phyloP scores from a whole-genome alignment of 2,888 invertebrate species.

The Aspidapion aeneum region DNA sequence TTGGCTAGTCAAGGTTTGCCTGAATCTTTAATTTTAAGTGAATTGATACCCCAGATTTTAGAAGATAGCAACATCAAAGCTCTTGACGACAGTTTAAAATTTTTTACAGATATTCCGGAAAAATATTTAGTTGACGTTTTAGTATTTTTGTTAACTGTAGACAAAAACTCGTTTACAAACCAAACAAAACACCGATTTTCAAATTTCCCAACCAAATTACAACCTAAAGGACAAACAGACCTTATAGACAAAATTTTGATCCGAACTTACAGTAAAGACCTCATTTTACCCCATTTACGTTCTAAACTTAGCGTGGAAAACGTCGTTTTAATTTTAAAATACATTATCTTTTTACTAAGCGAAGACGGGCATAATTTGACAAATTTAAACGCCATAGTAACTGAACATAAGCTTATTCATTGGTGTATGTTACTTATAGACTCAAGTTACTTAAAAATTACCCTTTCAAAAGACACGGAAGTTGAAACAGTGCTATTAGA shows the following conservation, averaged over 20 bases:
- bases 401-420: slow-evolving; percentile 57
- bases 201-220: too few species aligned
- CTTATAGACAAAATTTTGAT: slow-evolving; percentile 48
- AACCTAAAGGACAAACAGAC: slow-evolving; percentile 49
- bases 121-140: too few species aligned
- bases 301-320: slow-evolving; percentile 49
- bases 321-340: slow-evolving; percentile 51
- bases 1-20: too few species aligned
- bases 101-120: slow-evolving; percentile 55
- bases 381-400: slow-evolving; percentile 41
- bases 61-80: too few species aligned
- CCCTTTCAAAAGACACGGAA: slow-evolving; percentile 59
- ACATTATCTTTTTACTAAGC: slow-evolving; percentile 51
- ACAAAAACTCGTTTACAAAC: slow-evolving; percentile 20
- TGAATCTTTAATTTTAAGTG: too few species aligned
- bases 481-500: slow-evolving; percentile 51
- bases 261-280: too few species aligned
- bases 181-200: background rate
- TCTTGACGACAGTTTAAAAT: slow-evolving; percentile 43
- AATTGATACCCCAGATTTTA: too few species aligned
- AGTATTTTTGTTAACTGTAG: too few species aligned
- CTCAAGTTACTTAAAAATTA: slow-evolving; percentile 66
- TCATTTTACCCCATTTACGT: slow-evolving; percentile 51
- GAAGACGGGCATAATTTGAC: slow-evolving; percentile 42
- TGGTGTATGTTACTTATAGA: slow-evolving; percentile 64